A percentile compares a stretch with the other conserved stretches of the same genome.
phyloP scores from a whole-genome alignment of 2,888 invertebrate species.

The Caenorhabditis sp. region DNA sequence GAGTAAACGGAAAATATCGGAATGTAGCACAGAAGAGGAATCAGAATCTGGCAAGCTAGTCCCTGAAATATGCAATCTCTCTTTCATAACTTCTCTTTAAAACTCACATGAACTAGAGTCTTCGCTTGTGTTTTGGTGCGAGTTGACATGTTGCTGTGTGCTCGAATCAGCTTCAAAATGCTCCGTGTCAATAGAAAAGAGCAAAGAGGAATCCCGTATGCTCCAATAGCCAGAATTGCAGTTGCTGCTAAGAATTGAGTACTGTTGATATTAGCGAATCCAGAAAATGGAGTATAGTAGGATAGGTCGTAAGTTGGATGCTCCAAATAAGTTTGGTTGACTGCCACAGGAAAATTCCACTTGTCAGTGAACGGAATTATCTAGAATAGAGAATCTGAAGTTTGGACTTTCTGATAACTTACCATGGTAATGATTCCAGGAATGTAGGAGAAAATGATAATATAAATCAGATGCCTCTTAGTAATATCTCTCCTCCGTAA shows the following conservation, averaged over 20 bases:
- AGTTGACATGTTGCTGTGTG: conserved; percentile 55
- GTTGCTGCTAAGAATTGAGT: conserved; percentile 57
- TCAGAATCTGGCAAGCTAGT: conserved; percentile 57
- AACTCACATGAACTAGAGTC: conserved; percentile 59
- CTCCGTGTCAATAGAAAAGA: conserved; percentile 51
- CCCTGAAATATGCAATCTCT: conserved; percentile 45
- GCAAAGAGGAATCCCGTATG: conserved; percentile 56
- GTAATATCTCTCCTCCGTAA: conserved; percentile 42
- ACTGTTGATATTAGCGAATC: conserved; percentile 51
- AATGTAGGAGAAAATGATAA: conserved; percentile 39
- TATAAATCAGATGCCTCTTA: conserved; percentile 23
- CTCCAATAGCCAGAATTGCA: conserved; percentile 52
- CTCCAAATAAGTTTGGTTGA: conserved; percentile 50
- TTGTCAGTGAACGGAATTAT: conserved; percentile 63
- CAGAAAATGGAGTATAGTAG: conserved; percentile 51
- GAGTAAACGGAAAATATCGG: conserved; percentile 58
- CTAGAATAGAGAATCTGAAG: conserved; percentile 6
- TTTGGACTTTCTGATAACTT: not conserved
- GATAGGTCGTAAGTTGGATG: conserved; percentile 59
- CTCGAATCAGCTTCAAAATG: conserved; percentile 57
- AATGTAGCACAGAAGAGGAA: conserved; percentile 57
- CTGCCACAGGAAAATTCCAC: conserved; percentile 54
- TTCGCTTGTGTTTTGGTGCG: conserved; percentile 63
- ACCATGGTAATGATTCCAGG: conserved; percentile 47
- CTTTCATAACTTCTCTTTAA: not conserved